Conservation (phyloP, 2,797 vertebrate genomes). For the Nothura maculosa region DNA sequence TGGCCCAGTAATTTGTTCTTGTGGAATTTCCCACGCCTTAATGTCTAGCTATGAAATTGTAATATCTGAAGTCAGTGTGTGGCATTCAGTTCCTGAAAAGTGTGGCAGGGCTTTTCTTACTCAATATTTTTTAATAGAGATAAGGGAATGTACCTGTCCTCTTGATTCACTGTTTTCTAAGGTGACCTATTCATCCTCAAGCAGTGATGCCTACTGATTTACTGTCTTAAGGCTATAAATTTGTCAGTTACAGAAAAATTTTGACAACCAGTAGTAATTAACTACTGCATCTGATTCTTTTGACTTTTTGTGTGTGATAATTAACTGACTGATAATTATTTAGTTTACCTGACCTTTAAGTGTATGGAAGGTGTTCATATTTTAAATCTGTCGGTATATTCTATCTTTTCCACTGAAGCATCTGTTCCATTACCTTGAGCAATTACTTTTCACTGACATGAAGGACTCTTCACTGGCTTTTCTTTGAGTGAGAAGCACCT, state of each 20-base stretch:
- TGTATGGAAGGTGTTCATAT: rapidly evolving
- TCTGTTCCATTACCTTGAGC: neutral
- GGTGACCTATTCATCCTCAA: neutral
- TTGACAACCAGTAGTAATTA: neutral
- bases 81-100: neutral
- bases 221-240: neutral
- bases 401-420: neutral
- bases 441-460: neutral
- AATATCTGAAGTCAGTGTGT: neutral
- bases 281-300: neutral
- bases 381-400: neutral
- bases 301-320: neutral
- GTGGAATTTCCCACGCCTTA: neutral
- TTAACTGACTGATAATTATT: neutral
- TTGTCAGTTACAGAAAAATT: neutral
- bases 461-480: neutral
- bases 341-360: neutral
- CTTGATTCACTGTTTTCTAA: neutral
- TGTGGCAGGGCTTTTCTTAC: neutral
- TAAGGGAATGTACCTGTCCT: neutral
- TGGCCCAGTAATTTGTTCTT: neutral
- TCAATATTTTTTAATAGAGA: neutral
- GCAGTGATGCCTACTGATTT: neutral
- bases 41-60: neutral
- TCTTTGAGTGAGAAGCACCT: neutral